These are phyloP conservation scores for Macquaria australasica DNA, from an alignment of 2,113 vertebrate genomes.

Conservation along the genomic window DNA sequence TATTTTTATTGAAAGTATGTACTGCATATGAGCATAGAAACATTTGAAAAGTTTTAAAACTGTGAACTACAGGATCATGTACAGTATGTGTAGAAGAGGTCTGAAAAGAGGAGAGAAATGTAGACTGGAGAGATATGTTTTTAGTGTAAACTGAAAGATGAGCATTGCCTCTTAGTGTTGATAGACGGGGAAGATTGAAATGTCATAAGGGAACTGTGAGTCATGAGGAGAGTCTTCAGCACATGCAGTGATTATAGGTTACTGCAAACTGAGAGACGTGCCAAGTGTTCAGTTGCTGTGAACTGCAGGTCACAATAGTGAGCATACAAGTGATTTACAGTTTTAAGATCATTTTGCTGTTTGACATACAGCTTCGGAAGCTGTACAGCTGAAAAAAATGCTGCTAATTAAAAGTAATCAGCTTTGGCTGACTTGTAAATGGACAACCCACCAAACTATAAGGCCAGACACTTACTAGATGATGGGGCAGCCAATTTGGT, in stretches of 20 bases:
- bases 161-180: constrained; percentile 14
- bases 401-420: constrained; percentile 45
- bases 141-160: constrained; percentile 15
- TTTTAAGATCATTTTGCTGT: neutral
- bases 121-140: neutral
- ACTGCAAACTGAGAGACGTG: neutral
- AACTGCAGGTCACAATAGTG: constrained; percentile 1
- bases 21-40: too few relatives aligned
- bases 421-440: constrained; percentile 32
- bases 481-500: constrained; percentile 1
- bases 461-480: constrained; percentile 10
- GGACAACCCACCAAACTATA: constrained; percentile 12
- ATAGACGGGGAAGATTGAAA: constrained; percentile 34
- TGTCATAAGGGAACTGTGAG: constrained; percentile 14
- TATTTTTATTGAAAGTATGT: neutral
- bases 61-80: neutral
- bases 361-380: neutral
- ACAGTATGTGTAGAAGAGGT: neutral
- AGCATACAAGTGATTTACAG: neutral
- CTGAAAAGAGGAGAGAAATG: neutral
- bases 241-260: constrained; percentile 31
- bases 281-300: neutral
- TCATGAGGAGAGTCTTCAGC: constrained; percentile 9
- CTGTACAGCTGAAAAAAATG: constrained; percentile 15
- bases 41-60: neutral